Base-by-base conservation (phyloP, 2,888 invertebrate species). In the Carpatolechia fugitivella region DNA sequence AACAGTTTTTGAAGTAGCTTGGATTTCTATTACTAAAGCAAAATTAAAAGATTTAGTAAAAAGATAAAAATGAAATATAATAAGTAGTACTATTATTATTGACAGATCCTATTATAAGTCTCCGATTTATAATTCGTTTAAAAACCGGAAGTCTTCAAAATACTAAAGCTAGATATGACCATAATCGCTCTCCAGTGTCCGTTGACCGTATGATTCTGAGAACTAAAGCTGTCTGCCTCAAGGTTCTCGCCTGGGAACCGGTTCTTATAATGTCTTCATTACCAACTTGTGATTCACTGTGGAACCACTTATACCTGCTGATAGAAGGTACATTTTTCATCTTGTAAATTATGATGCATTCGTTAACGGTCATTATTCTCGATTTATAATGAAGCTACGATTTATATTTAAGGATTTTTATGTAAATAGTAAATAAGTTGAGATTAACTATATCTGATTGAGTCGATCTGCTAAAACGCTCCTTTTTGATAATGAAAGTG, bases 191-290 rank as follows among this genome's bases (percentile, higher is more conserved):
- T 31, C 31, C 50, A 18, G 18, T 53, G 38, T 38, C 24, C 49
- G 30, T 49, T 40, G 35, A 44, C 56, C 49, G 55, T 54, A 56
- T 56, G 58, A 61, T 70, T 74, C 72, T 60, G 55, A 70, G 72
- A 74, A 76, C 68, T 60, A 64, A 65, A 62, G 65, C 64, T 61
- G 63, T n/a, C 63, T 52, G 61, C 61, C 60, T 68, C 68, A 69
- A 64, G 69, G 62, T 65, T 75, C 64, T 68, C 72, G 65, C 69
- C 66, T 69, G 72, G 70, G 82, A 87, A 89, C 87, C 85, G 89
- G 87, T 85, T 65, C 63, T 77, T 78, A 82, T 80, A 78, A 87
- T 86, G 85, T 85, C 87, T 88, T 88, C 83, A 88, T 88, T 84
- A 85, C 76, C 66, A 11, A 44, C 24, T 24, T 62, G 68, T 80